Evolutionary conservation across 2,888 invertebrate genomes (phyloP).

Genomic region (Meiosimyza platycephala): DNA sequence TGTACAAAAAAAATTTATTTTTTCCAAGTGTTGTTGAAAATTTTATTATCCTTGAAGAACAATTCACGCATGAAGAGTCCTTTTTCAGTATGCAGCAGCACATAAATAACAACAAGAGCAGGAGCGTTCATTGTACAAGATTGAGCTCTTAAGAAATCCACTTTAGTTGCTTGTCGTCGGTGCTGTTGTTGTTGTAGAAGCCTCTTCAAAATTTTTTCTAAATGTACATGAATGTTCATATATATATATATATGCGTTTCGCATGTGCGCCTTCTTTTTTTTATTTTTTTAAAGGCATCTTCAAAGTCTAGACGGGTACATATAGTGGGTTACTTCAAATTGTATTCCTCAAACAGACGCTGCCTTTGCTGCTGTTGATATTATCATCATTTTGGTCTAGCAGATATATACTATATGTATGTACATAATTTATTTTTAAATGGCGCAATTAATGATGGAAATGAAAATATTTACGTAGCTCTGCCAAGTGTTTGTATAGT

Average conservation of each 20-base stretch:
- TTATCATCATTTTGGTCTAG: too few species aligned
- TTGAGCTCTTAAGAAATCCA: conserved; percentile 19
- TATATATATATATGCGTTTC: conserved; percentile 21
- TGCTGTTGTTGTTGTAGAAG: neutral
- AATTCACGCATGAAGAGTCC: conserved; percentile 12
- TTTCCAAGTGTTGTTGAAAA: neutral
- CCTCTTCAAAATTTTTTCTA: too few species aligned
- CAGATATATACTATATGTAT: too few species aligned
- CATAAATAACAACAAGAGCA: neutral
- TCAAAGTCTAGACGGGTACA: conserved; percentile 10
- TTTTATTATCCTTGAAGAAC: conserved; percentile 13
- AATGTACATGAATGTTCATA: conserved; percentile 1
- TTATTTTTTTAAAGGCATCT: neutral
- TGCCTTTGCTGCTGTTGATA: too few species aligned
- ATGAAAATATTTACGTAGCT: neutral
- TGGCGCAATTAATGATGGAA: conserved; percentile 17
- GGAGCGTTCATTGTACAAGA: neutral
- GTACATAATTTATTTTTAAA: neutral
- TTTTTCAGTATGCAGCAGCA: neutral
- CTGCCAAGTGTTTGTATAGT: neutral
- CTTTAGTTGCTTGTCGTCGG: conserved; percentile 10
- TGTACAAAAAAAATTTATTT: neutral
- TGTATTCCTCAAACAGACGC: too few species aligned
- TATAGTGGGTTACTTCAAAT: neutral
- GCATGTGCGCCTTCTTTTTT: neutral